Conservation (phyloP, 2,888 invertebrate species). For the Dynastes hyllus region DNA sequence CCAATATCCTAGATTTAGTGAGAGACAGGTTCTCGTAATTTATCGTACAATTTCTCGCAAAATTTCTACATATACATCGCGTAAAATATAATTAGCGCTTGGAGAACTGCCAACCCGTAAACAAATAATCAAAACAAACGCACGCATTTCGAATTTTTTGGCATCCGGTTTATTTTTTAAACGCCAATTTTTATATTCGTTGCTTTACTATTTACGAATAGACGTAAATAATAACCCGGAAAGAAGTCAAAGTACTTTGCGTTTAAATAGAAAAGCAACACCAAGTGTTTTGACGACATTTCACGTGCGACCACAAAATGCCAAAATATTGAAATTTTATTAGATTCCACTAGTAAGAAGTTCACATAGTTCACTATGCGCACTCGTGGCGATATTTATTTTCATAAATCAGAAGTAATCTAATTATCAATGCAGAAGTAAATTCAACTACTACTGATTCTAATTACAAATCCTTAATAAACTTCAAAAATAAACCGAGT, state of each 20-base stretch:
- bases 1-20: no score
- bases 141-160: constrained; percentile 15
- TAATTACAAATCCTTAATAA: no score
- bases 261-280: constrained; percentile 9
- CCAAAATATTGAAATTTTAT: constrained; percentile 11
- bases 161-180: constrained; percentile 1
- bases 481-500: no score
- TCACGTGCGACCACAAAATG: neutral
- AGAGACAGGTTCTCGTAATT: neutral
- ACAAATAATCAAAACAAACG: constrained; percentile 29
- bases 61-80: neutral
- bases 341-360: neutral
- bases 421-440: no score
- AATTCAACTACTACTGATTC: no score
- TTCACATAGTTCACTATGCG: neutral
- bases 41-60: neutral
- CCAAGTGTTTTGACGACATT: neutral
- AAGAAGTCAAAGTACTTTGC: neutral
- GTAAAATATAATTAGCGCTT: constrained; percentile 34
- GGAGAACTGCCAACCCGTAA: constrained; percentile 25
- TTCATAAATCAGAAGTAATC: no score
- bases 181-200: neutral
- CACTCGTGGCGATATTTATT: neutral
- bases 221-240: constrained; percentile 27
- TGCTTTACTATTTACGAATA: neutral